Evolutionary conservation across 2,797 vertebrate species (phyloP), one percentile per base, ranked within the genome.

Genomic region (Argyrosomus regius): DNA sequence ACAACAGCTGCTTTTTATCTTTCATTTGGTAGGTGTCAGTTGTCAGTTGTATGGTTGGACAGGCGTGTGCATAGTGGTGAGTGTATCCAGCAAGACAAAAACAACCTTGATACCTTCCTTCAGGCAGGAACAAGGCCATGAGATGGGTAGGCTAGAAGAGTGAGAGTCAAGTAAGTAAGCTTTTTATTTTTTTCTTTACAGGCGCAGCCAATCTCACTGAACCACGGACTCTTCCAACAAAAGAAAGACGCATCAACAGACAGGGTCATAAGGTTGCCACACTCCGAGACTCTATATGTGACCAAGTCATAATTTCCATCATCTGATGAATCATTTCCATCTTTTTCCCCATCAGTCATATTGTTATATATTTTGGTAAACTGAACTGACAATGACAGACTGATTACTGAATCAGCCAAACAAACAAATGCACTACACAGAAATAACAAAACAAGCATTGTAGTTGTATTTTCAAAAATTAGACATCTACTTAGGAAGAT

Each of bases 1-100:
- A 14, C 72, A 49, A 52, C 12, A 49, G 41, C 35, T 76, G 69
- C 73, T 84, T 87, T 85, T 73, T 81, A 54, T 26, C 57, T 52
- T 9, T 49, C 52, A 81, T 86, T 82, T 74, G 18, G 58, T 53
- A 58, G 48, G 56, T 81, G 82, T 54, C 48, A 22, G 41, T 8
- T 81, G 82, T 54, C 48, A 22, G 41, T 8, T 20, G 17, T 35
- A 63, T 58, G 10, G 35, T 52, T 56, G 50, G 62, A 82, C 71
- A 80, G 72, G 6, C n/a, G 16, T 49, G 24, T 60, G 61, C 70
- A 45, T 35, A 43, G 41, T 43, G n/a, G 31, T 50, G 70, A 69
- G 28, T 22, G 18, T 54, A 61, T 54, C 17, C 28, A 49, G 41
- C 39, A 20, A 31, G 35, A 50, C 16, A n/a, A 48, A 78, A 76